Base-by-base conservation (phyloP, 2,888 invertebrate genomes). In the Cenopis cana region DNA sequence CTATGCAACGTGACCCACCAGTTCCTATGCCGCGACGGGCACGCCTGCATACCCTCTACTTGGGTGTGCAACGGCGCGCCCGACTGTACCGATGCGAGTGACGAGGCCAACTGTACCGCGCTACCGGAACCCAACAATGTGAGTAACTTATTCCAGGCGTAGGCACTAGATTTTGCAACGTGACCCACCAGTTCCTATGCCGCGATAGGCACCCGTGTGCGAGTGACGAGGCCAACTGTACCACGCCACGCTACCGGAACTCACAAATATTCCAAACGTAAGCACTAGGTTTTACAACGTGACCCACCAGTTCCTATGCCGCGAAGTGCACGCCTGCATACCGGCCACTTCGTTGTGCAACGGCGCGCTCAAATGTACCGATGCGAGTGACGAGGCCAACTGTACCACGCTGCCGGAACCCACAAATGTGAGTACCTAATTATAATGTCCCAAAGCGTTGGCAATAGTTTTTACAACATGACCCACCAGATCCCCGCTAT, bases 31-130 rank as follows among this genome's bases (percentile, higher is more conserved):
- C 11, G 41, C 4, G n/a, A 0, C 61, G 73, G 74, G 0, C 95
- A 94, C 20, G 92, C 94, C 41, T 98, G 98, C 86, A 95, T 98
- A 73, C 95, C 96, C 0, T 85, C 88, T 57, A 83, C 91, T 8
- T 96, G 96, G 95, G 90, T 96, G 5, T 98, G 98, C 88, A 96
- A 98, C 87, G 94, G 95, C 14, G 91, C 94, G 62, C 85, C 89
- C 0, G 96, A 96, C 79, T 96, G 96, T 77, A 88, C 93, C 0
- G 96, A 96, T 78, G 95, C 91, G 2, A 95, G 95, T 73, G 96
- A 96, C 79, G 96, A 96, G 78, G 57, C 62, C 1, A 85, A 88
- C 78, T 93, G 93, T 72, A 85, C 83, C 1, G 60, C 1, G 60
- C 12, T 18, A 24, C 60, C n/a, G n/a, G 10, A n/a, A 0, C 24